These are phyloP conservation scores for Fragum sueziense DNA, from an alignment of 2,888 invertebrate species.

Conservation along the genomic window DNA sequence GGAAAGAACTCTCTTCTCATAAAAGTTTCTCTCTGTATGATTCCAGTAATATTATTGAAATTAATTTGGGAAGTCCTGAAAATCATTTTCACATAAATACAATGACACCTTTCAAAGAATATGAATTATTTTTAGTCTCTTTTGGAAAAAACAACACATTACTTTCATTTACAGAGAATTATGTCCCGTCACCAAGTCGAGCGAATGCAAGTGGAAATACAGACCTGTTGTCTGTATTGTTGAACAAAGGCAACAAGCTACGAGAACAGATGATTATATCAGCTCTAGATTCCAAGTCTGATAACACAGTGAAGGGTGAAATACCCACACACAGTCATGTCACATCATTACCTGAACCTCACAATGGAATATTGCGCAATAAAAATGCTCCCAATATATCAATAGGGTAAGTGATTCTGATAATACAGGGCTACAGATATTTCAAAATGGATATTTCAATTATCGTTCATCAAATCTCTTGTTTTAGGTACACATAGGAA, in stretches of 20 bases:
- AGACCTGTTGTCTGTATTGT: conserved; percentile 76
- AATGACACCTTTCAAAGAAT: too few species aligned
- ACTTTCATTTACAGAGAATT: background rate
- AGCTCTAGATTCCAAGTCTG: conserved; percentile 53
- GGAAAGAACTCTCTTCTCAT: too few species aligned
- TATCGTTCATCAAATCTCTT: too few species aligned
- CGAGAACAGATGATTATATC: conserved; percentile 80
- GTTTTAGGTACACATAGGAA: too few species aligned
- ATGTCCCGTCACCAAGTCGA: conserved; percentile 1
- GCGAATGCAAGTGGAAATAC: conserved; percentile 24
- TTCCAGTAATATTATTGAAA: too few species aligned
- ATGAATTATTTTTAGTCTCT: too few species aligned
- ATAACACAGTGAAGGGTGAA: background rate
- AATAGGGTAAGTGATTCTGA: conserved; percentile 23
- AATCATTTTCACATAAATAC: too few species aligned
- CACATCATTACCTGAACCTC: background rate
- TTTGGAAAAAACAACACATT: too few species aligned
- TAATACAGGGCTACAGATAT: background rate
- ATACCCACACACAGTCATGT: background rate
- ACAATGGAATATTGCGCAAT: conserved; percentile 7
- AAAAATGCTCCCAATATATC: conserved; percentile 25
- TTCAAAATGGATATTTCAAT: too few species aligned
- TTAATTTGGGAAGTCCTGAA: too few species aligned
- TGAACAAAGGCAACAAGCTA: conserved; percentile 77
- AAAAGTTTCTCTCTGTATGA: too few species aligned